Evolutionary conservation across 2,888 invertebrate genomes (phyloP), one percentile per base, ranked within the genome.

Genomic region (Polydrusus cervinus): DNA sequence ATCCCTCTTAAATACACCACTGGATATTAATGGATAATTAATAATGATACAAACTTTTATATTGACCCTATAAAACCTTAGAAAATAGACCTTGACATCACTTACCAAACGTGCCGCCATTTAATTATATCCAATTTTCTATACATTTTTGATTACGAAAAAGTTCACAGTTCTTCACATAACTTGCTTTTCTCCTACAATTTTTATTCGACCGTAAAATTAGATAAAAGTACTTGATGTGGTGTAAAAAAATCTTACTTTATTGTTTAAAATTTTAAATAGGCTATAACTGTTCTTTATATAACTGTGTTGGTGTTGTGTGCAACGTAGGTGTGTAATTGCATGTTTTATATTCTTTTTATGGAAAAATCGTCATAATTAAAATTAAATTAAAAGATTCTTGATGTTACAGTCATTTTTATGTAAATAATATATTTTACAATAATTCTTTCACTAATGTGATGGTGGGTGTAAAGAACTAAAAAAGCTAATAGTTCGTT

Each of bases 241-340:
- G 30, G 53, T 53, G 30, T n/a, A 25, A 53, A 51, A 3, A 53
- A 53, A 53, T 7, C 9, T 53, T 11, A n/a, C 11, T 53, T 53
- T n/a, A 53, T 53, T 53, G 53, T 53, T 53, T 53, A 53, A 30
- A 25, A n/a, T 53, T 53, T 30, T 53, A 30, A 53, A 25, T 53
- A n/a, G 30, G 2, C 13, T 30, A n/a, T 53, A 53, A 53, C 53
- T 30, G 30, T 53, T 53, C 25, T 30, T 30, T n/a, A 9, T 53
- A 53, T 53, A 53, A 53, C 53, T 53, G 53, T 53, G 53, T n/a
- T 47, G 16, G 20, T 53, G 20, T 16, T 16, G n/a, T 53, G 30
- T 30, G n/a, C 25, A 53, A 5, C 53, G 53, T 53, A 53, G 25
- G 53, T 53, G 53, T 53, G 25, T 47, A 47, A 47, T 47, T 47